phyloP scores from a whole-genome alignment of 2,888 invertebrate genomes.

The Hartigia nigra region DNA sequence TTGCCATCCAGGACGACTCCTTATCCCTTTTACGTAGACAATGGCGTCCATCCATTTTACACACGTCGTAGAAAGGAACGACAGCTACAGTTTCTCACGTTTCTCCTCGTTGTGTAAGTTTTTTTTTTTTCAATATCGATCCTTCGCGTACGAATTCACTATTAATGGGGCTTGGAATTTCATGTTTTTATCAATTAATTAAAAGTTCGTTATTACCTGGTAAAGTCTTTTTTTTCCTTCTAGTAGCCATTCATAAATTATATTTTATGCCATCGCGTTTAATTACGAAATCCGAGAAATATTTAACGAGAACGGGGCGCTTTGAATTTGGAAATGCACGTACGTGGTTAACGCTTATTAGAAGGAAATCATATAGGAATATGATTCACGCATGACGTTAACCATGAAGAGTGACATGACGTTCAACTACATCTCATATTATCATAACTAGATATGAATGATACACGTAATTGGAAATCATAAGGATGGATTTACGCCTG shows the following conservation, averaged over 20 bases:
- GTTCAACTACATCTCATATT: not conserved
- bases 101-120: constrained; percentile 43
- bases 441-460: not conserved
- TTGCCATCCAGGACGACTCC: constrained; percentile 19
- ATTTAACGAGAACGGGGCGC: not conserved
- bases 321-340: not conserved
- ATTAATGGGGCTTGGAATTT: not conserved
- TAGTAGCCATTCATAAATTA: not conserved
- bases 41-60: constrained; percentile 38
- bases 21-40: constrained; percentile 36
- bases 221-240: not conserved
- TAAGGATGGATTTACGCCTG: not conserved
- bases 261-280: not conserved
- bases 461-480: not conserved
- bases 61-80: constrained; percentile 40
- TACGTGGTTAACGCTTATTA: not conserved
- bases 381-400: not conserved
- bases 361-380: not conserved
- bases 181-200: not conserved
- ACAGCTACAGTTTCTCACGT: constrained; percentile 40
- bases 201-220: not conserved
- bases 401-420: not conserved
- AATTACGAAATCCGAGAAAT: not conserved
- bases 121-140: not conserved
- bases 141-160: not conserved